Base-by-base conservation (phyloP, 1,140 invertebrate species). In the Nephotettix cincticeps region DNA sequence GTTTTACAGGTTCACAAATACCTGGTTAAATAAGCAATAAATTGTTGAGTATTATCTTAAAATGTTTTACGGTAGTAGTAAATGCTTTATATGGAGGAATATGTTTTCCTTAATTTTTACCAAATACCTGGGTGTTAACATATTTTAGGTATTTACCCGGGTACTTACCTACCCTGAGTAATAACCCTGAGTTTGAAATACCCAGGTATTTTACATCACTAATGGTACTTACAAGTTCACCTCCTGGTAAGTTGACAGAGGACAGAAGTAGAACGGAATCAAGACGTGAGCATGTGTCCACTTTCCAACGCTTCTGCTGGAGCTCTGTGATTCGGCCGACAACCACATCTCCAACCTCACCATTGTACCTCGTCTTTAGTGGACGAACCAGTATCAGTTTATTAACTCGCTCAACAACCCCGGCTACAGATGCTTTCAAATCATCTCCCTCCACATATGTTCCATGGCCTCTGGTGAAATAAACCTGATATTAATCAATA, bases 321-420 rank as follows among this genome's bases (percentile, higher is more conserved):
- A 96, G 91, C 81, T 98, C 95, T 0, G 92, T 89, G 19, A 99
- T 93, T 70, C 98, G 85, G 0, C 96, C 98, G 45, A 99, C 92
- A 40, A 99, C 88, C 19, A 99, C 95, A 84, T 99, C 98, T 0
- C 98, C 98, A 70, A 99, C 93, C 83, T 99, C 96, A 9, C 97
- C 97, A 78, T 92, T 90, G 79, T 95, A 95, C 29, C 92, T 86
- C 77, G 91, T 92, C 81, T 98, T 98, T 6, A 97, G 81, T 0
- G 97, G 95, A 72, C 87, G 88, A 2, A 99, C 90, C 27, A 93
- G 93, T 65, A 99, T 91, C 19, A 99, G 84, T 81, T 97, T 96
- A 79, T 99, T 99, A 0, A 99, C 95, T 84, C 93, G 90, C 78
- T 98, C 91, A 75, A 97, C 89, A 45, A 94, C 87, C 6, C 98